Base-by-base conservation (phyloP, 2,888 invertebrate genomes). In the Synanthedon formicaeformis region DNA sequence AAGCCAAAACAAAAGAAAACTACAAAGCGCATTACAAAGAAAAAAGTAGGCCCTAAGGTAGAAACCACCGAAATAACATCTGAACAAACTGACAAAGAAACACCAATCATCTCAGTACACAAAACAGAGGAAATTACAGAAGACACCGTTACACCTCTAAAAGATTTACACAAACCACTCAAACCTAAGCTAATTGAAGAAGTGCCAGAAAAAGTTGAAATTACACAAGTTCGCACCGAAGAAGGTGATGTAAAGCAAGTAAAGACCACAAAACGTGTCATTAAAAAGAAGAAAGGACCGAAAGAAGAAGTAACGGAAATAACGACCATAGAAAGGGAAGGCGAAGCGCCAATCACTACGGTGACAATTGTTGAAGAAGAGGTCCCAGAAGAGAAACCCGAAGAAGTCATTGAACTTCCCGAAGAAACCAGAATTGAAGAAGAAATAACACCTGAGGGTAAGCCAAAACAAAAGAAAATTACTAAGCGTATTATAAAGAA, bases 401-500 rank as follows among this genome's bases (percentile, higher is more conserved):
- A 14, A 16, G 18, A 49, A 16, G 16, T 49, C 5, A 49, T 64
- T 5, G 68, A 85, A 53, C 57, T 81, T 6, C 78, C 81, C 0
- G 79, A 83, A 61, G 66, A 72, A 52, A 66, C 53, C 40, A 56
- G 62, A 16, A 63, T 74, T 23, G 65, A 63, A 51, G 72, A 73
- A 57, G 59, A 65, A 1, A 53, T 53, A 16, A 62, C 61, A 16
- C 67, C 71, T 27, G 63, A 75, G 48, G 74, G 73, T 62, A 55
- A 52, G 55, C 3, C 55, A 34, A 54, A 62, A 51, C 66, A 78
- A 62, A 64, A 75, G 59, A 62, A 76, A 51, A 14, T 49, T 8
- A 58, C 72, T 51, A 80, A 75, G 56, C 73, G 73, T 3, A 61
- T 71, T 0, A 76, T 82, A 16, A 84, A 67, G 79, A 87, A 48